These are phyloP conservation scores for Formica selysi DNA, from an alignment of 1,140 invertebrate genomes.

Conservation along the genomic window DNA sequence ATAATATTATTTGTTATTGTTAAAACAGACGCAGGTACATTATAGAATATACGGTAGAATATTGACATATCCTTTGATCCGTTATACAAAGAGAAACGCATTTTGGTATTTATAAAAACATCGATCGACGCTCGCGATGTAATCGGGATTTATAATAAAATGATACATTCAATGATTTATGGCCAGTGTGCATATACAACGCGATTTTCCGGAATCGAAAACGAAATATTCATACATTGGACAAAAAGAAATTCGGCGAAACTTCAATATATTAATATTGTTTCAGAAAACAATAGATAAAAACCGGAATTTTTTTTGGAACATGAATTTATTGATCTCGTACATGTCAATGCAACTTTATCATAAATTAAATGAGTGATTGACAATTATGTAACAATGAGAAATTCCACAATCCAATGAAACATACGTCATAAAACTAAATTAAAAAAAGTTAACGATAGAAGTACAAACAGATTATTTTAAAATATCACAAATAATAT, in stretches of 20 bases:
- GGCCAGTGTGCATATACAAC: neutral
- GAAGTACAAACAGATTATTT: neutral
- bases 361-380: slow-evolving; percentile 6
- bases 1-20: neutral
- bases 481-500: neutral
- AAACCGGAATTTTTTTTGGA: neutral
- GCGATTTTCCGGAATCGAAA: slow-evolving; percentile 16
- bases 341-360: neutral
- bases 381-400: neutral
- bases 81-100: slow-evolving; percentile 15
- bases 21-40: neutral
- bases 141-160: slow-evolving; percentile 40
- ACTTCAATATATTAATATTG: slow-evolving; percentile 41
- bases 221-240: neutral
- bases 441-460: neutral
- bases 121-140: slow-evolving; percentile 1
- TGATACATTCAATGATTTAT: slow-evolving; percentile 18
- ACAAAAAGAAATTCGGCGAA: slow-evolving; percentile 25
- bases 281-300: slow-evolving; percentile 6
- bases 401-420: neutral
- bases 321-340: neutral
- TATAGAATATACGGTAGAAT: neutral
- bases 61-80: neutral
- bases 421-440: neutral
- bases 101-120: slow-evolving; percentile 5